Conservation (phyloP, 2,113 vertebrate species). For the Clarias magur region DNA sequence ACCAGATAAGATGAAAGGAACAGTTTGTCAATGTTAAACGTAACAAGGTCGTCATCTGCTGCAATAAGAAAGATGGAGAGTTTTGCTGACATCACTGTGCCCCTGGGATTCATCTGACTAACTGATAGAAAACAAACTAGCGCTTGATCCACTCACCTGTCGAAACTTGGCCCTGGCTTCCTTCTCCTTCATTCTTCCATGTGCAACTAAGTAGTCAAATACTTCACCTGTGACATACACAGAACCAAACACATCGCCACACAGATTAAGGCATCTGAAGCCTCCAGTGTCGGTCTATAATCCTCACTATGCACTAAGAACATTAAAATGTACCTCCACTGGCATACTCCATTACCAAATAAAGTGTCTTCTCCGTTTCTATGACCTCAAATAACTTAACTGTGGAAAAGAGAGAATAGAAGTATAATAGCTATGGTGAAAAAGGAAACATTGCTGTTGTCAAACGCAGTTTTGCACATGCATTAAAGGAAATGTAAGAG, state of each 20-base stretch:
- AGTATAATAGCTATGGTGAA: slow-evolving; percentile 9
- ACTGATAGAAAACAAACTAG: not conserved
- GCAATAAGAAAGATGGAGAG: not conserved
- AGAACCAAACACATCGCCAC: not conserved
- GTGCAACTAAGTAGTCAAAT: slow-evolving; percentile 91
- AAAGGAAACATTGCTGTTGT: not conserved
- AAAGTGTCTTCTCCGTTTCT: slow-evolving; percentile 70
- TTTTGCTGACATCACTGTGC: not conserved
- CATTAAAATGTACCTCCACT: slow-evolving; percentile 72
- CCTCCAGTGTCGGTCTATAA: not conserved
- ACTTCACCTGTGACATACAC: slow-evolving; percentile 76
- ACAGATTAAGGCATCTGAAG: not conserved
- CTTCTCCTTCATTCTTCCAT: slow-evolving; percentile 91
- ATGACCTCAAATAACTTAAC: slow-evolving; percentile 82
- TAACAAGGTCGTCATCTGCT: not conserved
- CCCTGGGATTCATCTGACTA: not conserved
- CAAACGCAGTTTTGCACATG: not conserved
- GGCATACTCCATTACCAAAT: slow-evolving; percentile 83
- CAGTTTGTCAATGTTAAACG: not conserved
- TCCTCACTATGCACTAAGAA: not conserved
- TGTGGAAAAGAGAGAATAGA: slow-evolving; percentile 50
- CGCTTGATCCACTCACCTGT: slow-evolving; percentile 73
- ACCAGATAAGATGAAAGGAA: not conserved
- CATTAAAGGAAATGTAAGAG: not conserved
- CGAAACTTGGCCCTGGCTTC: slow-evolving; percentile 89